Base-by-base conservation (phyloP, 92 coral and sea anemone genomes). In the Micromussa lordhowensis region DNA sequence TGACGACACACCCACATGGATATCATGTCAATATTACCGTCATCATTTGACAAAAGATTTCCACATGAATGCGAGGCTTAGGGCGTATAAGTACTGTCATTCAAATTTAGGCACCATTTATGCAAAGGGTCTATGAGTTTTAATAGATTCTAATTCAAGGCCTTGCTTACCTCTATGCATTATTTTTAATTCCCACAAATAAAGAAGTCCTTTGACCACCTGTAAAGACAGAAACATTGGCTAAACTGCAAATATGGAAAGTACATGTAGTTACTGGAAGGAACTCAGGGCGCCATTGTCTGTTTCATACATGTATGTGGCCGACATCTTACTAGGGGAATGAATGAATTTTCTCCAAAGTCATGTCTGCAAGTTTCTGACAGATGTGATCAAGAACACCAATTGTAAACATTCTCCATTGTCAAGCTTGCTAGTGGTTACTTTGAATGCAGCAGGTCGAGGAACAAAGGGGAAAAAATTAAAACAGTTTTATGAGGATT, bases 1-100 rank as follows among this genome's bases (percentile, higher is more conserved):
- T 95, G 96, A 21, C 99, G 95, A 82, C 99, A 94, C 53, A 98
- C 99, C 99, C 99, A 98, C 99, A 98, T 98, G 24, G 99, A 98
- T 40, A 98, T 90, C 16, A 98, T 98, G 84, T 98, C 99, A 32
- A 88, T 91, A 88, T 98, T 98, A 13, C 91, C 96, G 75, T 98
- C 99, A 81, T 98, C 96, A 81, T 95, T 98, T 49, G 95, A 75
- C 53, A n/a, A n/a, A n/a, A n/a, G n/a, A n/a, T n/a, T n/a, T n/a
- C n/a, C n/a, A n/a, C n/a, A n/a, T n/a, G n/a, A n/a, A n/a, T n/a
- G n/a, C n/a, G n/a, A n/a, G n/a, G n/a, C n/a, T n/a, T n/a, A n/a
- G n/a, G n/a, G n/a, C n/a, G n/a, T n/a, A n/a, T n/a, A n/a, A n/a
- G n/a, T n/a, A n/a, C n/a, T n/a, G n/a, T n/a, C n/a, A n/a, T n/a